Percentiles rank a stretch among this genome's conserved stretches.
phyloP scores from a whole-genome alignment of 1,140 invertebrate species.

The Sarcophaga bullata region DNA sequence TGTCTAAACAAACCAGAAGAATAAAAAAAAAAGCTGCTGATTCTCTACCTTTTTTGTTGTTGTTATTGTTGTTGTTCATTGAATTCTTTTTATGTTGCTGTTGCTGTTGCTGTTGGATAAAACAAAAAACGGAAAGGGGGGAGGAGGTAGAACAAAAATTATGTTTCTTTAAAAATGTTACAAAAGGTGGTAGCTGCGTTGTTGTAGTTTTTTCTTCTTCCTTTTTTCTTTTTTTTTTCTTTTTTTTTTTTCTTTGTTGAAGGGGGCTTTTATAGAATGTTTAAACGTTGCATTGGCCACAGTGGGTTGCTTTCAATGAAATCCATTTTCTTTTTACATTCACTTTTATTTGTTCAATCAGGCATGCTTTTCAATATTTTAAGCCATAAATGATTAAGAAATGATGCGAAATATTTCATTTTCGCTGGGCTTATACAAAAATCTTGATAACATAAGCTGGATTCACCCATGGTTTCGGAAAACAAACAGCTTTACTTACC shows the following conservation, averaged over 20 bases:
- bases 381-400: too few species aligned
- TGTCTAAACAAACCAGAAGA: not conserved
- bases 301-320: not conserved
- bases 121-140: too few species aligned
- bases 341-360: too few species aligned
- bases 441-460: too few species aligned
- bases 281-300: not conserved
- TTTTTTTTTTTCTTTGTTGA: not conserved
- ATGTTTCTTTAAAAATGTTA: not conserved
- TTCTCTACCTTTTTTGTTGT: not conserved
- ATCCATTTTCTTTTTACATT: too few species aligned
- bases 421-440: too few species aligned
- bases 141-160: not conserved
- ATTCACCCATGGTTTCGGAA: too few species aligned
- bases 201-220: not conserved
- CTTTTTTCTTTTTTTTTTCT: not conserved
- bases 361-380: too few species aligned
- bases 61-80: not conserved
- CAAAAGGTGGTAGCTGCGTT: conserved; percentile 17
- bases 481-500: too few species aligned
- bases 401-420: too few species aligned
- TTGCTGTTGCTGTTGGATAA: too few species aligned
- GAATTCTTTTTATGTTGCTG: not conserved
- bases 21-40: not conserved
- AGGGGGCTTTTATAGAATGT: not conserved